Evolutionary conservation across 2,888 invertebrate species (phyloP).

Genomic region (Acrobasis suavella): DNA sequence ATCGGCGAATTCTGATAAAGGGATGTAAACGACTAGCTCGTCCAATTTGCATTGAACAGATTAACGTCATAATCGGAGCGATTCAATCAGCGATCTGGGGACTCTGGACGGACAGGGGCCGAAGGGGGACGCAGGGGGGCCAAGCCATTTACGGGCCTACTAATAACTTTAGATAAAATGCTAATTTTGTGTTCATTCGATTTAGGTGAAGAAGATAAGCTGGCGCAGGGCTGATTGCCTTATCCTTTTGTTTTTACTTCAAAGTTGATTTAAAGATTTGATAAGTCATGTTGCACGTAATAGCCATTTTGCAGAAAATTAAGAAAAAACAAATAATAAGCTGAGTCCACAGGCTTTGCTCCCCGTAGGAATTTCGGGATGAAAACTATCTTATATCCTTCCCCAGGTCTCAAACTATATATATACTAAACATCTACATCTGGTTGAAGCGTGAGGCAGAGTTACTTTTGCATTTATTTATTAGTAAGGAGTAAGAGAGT

Average conservation of each 20-base stretch:
- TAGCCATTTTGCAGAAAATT: no score
- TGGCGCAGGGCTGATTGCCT: constrained; percentile 32
- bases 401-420: background rate
- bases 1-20: constrained; percentile 73
- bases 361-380: no score
- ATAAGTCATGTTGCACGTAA: constrained; percentile 3
- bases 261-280: constrained; percentile 5
- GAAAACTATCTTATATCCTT: no score
- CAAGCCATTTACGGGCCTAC: constrained; percentile 62
- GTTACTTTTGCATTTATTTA: no score
- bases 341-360: no score
- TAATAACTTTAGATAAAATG: constrained; percentile 80
- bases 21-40: constrained; percentile 78
- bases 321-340: no score
- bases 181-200: constrained; percentile 81
- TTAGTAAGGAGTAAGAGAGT: no score
- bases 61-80: constrained; percentile 81
- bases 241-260: constrained; percentile 16
- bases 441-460: no score
- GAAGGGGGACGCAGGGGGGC: constrained; percentile 35
- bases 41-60: constrained; percentile 82
- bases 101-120: constrained; percentile 54
- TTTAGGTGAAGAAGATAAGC: constrained; percentile 66
- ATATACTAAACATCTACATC: background rate
- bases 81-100: constrained; percentile 78